Evolutionary conservation across 92 coral and sea anemone species (phyloP).

Genomic region (Actinernus sp.): DNA sequence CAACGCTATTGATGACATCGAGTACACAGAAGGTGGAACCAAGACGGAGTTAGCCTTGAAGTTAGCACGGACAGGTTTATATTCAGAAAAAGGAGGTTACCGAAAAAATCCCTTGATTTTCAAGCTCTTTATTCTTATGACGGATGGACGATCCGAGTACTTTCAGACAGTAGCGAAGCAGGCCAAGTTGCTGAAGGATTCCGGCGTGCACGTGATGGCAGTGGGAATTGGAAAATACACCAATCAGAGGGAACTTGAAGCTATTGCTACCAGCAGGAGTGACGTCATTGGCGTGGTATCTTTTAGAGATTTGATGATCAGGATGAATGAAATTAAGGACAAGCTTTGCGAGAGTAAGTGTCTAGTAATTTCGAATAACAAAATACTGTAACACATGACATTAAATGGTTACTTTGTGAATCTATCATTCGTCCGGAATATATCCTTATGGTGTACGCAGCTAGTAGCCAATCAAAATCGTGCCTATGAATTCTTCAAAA

Average conservation of each 20-base stretch:
- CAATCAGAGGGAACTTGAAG: conserved; percentile 34
- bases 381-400: too few species aligned
- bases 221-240: conserved; percentile 54
- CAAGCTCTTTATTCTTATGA: conserved; percentile 56
- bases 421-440: too few species aligned
- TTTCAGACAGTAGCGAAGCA: conserved; percentile 10
- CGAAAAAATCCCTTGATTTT: conserved; percentile 16
- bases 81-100: conserved; percentile 29
- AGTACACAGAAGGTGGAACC: conserved; percentile 50
- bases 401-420: too few species aligned
- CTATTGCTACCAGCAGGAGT: conserved; percentile 51
- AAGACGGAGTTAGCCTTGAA: conserved; percentile 51
- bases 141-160: conserved; percentile 58
- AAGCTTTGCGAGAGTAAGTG: conserved; percentile 57
- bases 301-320: conserved; percentile 49
- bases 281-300: conserved; percentile 66
- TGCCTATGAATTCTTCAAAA: too few species aligned
- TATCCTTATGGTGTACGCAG: too few species aligned
- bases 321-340: conserved; percentile 56
- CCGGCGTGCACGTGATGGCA: conserved; percentile 57
- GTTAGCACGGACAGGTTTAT: conserved; percentile 52
- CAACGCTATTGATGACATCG: conserved; percentile 52
- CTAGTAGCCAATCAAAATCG: too few species aligned
- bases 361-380: too few species aligned
- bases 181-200: conserved; percentile 17